Base-by-base conservation (phyloP, 2,888 invertebrate species). In the Erpobdella octoculata region DNA sequence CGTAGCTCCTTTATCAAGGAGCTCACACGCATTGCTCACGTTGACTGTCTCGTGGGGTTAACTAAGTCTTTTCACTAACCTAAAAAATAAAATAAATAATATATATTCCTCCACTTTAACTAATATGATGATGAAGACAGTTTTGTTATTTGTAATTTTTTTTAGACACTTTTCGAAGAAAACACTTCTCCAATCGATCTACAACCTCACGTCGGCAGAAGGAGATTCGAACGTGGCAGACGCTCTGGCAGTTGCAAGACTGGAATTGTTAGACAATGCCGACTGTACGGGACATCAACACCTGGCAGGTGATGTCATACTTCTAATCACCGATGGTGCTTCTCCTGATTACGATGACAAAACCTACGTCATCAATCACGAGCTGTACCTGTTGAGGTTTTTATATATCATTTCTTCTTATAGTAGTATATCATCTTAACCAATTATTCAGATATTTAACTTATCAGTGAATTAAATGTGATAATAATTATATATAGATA, bases 121-220 rank as follows among this genome's bases (percentile, higher is more conserved):
- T 15, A 12, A 12, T 41, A 41, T 15, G 12, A 12, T 41, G 18
- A 41, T 15, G 46, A 41, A 41, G 12, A 12, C 18, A 12, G 18
- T 15, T 41, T 15, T 15, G 18, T 18, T 41, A 18, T 41, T 15
- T 41, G 18, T 15, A 41, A 41, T 18, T 15, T 18, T 18, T 41
- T 41, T 41, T 41, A 41, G 18, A 41, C 25, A 58, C 59, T 58
- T 58, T 25, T 33, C 62, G 12, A 61, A 61, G n/a, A 61, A 61
- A n/a, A 6, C 62, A 4, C 28, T 61, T 8, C 33, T 61, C 4
- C 33, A 61, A 6, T 21, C 62, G 6, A 25, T 61, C 33, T 5
- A 8, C 4, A 8, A 5, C 28, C 62, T 61, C 28, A 61, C 31
- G 28, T 8, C n/a, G 18, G 62, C 35, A 8, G 62, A 35, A 5